phyloP scores from a whole-genome alignment of 2,797 vertebrate genomes.

The Malacoraja senta region DNA sequence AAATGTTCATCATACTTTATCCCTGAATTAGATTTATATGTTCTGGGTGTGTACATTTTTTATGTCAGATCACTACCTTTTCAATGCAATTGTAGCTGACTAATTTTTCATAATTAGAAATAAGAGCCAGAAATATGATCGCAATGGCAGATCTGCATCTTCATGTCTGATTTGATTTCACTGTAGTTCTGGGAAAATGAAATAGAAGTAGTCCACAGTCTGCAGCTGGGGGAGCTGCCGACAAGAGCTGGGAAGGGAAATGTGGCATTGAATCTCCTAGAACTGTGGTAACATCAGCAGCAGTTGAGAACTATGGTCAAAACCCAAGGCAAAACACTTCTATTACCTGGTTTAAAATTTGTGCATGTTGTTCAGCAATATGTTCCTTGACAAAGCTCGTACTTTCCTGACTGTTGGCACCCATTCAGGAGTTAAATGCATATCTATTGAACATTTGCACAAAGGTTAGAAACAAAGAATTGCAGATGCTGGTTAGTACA shows the following conservation, averaged over 20 bases:
- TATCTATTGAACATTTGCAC: too few relatives aligned
- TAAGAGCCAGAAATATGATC: background rate
- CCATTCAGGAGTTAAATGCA: too few relatives aligned
- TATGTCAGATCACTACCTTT: background rate
- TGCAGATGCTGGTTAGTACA: too few relatives aligned
- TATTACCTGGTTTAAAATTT: too few relatives aligned
- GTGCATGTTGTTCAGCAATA: too few relatives aligned
- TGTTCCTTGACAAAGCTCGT: too few relatives aligned
- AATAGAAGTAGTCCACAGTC: background rate
- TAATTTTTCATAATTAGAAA: background rate
- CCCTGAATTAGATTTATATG: background rate
- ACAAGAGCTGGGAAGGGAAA: too few relatives aligned
- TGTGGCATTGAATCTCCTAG: background rate
- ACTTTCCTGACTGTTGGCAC: too few relatives aligned
- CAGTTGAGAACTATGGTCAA: too few relatives aligned
- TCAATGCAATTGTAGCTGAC: background rate
- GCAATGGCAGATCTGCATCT: background rate
- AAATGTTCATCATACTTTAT: background rate
- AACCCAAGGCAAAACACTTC: too few relatives aligned
- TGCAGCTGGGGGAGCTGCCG: background rate
- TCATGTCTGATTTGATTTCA: background rate
- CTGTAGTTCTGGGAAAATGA: background rate
- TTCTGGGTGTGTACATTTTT: background rate
- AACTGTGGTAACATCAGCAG: background rate
- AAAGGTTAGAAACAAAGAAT: too few relatives aligned